Evolutionary conservation across 2,888 invertebrate species (phyloP).

Genomic region (Leucoma salicis): DNA sequence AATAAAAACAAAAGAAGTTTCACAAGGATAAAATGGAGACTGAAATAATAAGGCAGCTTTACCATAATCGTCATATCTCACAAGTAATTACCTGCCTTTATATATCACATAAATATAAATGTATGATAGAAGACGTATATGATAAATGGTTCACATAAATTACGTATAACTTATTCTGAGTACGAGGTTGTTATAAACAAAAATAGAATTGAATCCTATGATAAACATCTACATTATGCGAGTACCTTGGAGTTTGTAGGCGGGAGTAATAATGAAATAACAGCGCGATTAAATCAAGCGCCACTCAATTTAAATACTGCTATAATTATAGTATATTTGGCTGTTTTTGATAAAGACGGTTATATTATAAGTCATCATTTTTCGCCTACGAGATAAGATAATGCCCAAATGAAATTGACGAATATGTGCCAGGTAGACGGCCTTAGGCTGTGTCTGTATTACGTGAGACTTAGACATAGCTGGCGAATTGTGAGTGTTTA

Average conservation of each 20-base stretch:
- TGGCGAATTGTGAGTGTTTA: too few species aligned
- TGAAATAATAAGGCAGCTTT: too few species aligned
- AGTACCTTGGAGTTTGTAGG: slow-evolving; percentile 16
- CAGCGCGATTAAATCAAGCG: slow-evolving; percentile 30
- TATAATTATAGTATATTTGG: slow-evolving; percentile 37
- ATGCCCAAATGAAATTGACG: too few species aligned
- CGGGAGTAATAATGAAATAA: slow-evolving; percentile 27
- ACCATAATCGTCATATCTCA: neutral
- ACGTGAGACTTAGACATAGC: too few species aligned
- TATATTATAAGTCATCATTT: slow-evolving; percentile 12
- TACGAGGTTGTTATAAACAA: slow-evolving; percentile 9
- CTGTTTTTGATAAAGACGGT: slow-evolving; percentile 25
- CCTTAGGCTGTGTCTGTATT: too few species aligned
- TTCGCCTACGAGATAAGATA: neutral
- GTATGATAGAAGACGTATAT: neutral
- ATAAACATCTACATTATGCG: slow-evolving; percentile 20
- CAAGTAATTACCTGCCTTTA: slow-evolving; percentile 13
- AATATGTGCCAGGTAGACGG: too few species aligned
- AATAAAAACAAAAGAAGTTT: too few species aligned
- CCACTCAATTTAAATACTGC: slow-evolving; percentile 31
- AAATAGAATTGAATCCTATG: slow-evolving; percentile 13
- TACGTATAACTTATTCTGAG: slow-evolving; percentile 9
- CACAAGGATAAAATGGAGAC: too few species aligned
- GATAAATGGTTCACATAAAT: slow-evolving; percentile 7
- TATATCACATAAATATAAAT: slow-evolving; percentile 13